These are phyloP conservation scores for Lasiommata megera DNA, from an alignment of 2,888 invertebrate species.

Conservation along the genomic window DNA sequence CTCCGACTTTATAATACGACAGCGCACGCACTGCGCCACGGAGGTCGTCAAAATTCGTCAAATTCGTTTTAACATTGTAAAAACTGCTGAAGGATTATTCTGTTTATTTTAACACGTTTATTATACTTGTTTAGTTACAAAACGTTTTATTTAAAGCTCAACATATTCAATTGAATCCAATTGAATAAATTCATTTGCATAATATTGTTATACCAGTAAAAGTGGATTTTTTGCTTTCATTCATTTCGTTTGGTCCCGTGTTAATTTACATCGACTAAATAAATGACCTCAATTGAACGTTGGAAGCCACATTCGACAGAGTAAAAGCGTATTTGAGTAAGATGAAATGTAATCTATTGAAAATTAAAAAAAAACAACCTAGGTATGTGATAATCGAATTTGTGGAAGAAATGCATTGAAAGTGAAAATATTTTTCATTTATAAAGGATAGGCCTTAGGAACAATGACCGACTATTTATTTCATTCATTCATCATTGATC, in stretches of 20 bases:
- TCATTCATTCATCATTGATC: too few relatives aligned
- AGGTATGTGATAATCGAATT: too few relatives aligned
- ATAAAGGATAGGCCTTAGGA: too few relatives aligned
- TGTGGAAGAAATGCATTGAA: too few relatives aligned
- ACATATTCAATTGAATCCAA: too few relatives aligned
- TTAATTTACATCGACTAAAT: conserved; percentile 4
- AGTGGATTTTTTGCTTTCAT: not conserved
- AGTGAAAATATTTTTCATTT: too few relatives aligned
- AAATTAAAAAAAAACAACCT: too few relatives aligned
- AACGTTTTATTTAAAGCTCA: not conserved
- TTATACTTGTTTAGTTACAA: not conserved
- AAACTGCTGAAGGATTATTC: not conserved
- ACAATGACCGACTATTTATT: too few relatives aligned
- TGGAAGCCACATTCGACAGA: not conserved
- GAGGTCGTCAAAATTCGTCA: too few relatives aligned
- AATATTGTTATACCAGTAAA: not conserved
- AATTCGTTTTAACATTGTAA: too few relatives aligned
- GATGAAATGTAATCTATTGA: not conserved
- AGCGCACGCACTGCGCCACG: too few relatives aligned
- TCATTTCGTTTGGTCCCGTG: not conserved
- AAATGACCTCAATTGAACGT: not conserved
- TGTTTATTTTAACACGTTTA: not conserved
- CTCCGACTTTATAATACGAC: too few relatives aligned
- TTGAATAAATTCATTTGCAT: not conserved
- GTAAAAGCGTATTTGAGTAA: not conserved